phyloP scores from a whole-genome alignment of 2,113 vertebrate species.

The Opisthocomus hoazin region DNA sequence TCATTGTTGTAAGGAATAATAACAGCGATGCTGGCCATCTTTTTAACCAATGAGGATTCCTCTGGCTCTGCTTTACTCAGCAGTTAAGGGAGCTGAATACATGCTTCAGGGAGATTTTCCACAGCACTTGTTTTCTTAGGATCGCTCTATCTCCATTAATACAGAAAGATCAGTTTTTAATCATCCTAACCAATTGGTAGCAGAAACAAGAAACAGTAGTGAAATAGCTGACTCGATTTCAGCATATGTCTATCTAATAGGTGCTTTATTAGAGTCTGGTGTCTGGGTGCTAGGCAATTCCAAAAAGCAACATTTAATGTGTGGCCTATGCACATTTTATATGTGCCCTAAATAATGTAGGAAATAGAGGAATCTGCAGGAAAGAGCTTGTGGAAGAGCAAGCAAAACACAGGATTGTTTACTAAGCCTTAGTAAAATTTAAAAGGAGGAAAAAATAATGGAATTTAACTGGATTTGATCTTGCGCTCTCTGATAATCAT shows the following conservation, averaged over 20 bases:
- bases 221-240: neutral
- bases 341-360: neutral
- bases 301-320: neutral
- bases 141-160: neutral
- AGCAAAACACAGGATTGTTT: neutral
- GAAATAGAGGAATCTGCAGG: neutral
- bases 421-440: neutral
- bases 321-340: neutral
- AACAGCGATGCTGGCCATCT: neutral
- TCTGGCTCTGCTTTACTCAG: neutral
- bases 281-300: neutral
- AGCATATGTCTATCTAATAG: neutral
- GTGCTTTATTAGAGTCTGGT: neutral
- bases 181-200: neutral
- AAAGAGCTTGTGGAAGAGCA: neutral
- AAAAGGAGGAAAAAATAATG: accelerated
- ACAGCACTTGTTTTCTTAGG: neutral
- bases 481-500: neutral
- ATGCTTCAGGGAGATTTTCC: neutral
- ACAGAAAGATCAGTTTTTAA: neutral
- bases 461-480: neutral
- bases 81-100: neutral
- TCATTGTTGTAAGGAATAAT: neutral
- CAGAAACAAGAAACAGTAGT: neutral
- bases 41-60: neutral